Evolutionary conservation across 2,113 vertebrate genomes (phyloP), one percentile per base, ranked within the genome.

Genomic region (Leiothrix lutea): DNA sequence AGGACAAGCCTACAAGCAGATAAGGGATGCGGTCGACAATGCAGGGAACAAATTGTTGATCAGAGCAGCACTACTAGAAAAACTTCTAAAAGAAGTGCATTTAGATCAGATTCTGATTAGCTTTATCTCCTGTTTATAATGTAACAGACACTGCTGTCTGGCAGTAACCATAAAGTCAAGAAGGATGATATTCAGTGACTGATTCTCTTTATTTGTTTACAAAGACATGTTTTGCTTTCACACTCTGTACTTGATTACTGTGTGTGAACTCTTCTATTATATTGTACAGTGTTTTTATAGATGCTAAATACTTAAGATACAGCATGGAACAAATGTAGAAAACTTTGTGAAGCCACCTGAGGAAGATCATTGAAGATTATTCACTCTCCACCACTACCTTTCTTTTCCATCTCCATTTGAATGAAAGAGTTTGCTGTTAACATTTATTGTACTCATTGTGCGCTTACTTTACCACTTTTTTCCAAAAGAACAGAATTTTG

Each of bases 11-110:
- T 40, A 14, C 7, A n/a, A 15, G 12, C 42, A 45, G 33, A 16
- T 45, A 29, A 58, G 28, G 42, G 19, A 6, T 1, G 2, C 50
- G 79, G 7, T 26, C 0, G 0, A 19, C 66, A 74, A 6, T 28
- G 28, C 9, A 24, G 28, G 64, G 28, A 60, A 9, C 25, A 72
- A 88, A 80, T 35, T 5, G 17, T 12, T 19, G 17, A 40, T 44
- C 24, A 19, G 19, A 51, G 7, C 15, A 73, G 54, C 26, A 35
- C 44, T 47, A 21, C 57, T 42, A 50, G 71, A 83, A 56, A 2
- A 72, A 19, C 12, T 74, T 33, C 24, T 56, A 11, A 66, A 51
- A 80, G 11, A 6, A 3, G 5, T 3, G 0, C 5, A 24, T 56
- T 25, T 13, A 3, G 19, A 28, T n/a, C 29, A 38, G 44, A 24